Conservation (phyloP, 2,797 vertebrate species). For the Botia kubotai region DNA sequence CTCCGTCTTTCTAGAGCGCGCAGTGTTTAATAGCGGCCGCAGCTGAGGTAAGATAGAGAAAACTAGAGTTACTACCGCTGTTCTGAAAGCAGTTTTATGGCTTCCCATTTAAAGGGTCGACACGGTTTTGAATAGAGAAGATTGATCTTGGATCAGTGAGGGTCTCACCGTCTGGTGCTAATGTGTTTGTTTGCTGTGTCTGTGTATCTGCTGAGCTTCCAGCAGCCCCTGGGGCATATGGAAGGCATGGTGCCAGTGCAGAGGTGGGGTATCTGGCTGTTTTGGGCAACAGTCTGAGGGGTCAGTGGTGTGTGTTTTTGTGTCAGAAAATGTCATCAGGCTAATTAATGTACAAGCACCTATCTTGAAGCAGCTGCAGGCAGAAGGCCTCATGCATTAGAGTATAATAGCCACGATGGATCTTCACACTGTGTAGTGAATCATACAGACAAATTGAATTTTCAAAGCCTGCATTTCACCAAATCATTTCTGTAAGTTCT, state of each 20-base stretch:
- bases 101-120: not conserved
- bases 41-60: conserved; percentile 47
- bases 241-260: conserved; percentile 52
- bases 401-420: not conserved
- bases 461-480: no score
- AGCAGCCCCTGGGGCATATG: conserved; percentile 79
- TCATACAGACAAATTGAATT: no score
- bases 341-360: conserved; percentile 92
- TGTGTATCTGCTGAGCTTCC: conserved; percentile 93
- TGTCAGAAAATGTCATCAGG: conserved; percentile 80
- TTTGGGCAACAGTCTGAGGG: conserved; percentile 13
- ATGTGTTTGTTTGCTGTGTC: conserved; percentile 87
- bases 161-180: conserved; percentile 87
- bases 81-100: conserved; percentile 40
- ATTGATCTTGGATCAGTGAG: conserved; percentile 72
- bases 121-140: conserved; percentile 14
- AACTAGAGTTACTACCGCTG: conserved; percentile 18
- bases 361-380: conserved; percentile 82
- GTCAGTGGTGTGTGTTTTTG: conserved; percentile 48
- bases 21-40: conserved; percentile 53
- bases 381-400: conserved; percentile 57
- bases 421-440: not conserved
- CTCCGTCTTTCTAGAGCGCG: conserved; percentile 56
- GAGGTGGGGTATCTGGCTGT: conserved; percentile 72
- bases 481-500: no score